Evolutionary conservation across 2,888 invertebrate genomes (phyloP), one percentile per base, ranked within the genome.

Genomic region (Cistogaster globosa): DNA sequence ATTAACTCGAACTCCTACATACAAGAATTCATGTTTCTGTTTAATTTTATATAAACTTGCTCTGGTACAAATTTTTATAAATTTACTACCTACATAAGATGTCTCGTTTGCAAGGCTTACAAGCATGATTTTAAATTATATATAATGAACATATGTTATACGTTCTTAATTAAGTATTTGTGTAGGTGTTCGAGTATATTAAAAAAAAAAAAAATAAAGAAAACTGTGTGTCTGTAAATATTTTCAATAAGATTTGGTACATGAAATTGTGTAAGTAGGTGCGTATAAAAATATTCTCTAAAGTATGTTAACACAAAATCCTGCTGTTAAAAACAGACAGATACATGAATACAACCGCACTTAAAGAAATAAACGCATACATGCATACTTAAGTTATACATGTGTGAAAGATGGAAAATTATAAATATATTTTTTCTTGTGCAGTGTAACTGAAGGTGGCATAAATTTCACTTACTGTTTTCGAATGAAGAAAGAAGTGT

Each of bases 401-500:
- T n/a, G n/a, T 48, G n/a, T 16, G 1, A 48, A n/a, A 7, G 42
- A 42, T 42, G 12, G 42, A 42, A 42, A 11, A 12, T 2, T 12
- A 42, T 12, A 42, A 11, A 42, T 12, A 42, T 12, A 42, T 42
- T 7, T 42, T 42, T 12, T 7, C 42, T 38, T 42, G 42, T 12
- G 42, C 12, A 42, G 42, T 42, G 42, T 12, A 42, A 0, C 42
- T 42, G 42, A 42, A 42, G 42, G 12, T 38, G 38, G 11, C 38
- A 38, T 38, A 38, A 38, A 38, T 38, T 4, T 38, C 38, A 38
- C 7, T 38, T 38, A 38, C 38, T 4, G 38, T 38, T 38, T 38
- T 38, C 6, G 38, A 42, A 42, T 42, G 42, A 14, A 16, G 68
- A 81, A 14, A 16, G 68, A 81, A 81, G 69, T 75, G 75, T 81